Base-by-base conservation (phyloP, 2,888 invertebrate species). In the Lepas anatifera region DNA sequence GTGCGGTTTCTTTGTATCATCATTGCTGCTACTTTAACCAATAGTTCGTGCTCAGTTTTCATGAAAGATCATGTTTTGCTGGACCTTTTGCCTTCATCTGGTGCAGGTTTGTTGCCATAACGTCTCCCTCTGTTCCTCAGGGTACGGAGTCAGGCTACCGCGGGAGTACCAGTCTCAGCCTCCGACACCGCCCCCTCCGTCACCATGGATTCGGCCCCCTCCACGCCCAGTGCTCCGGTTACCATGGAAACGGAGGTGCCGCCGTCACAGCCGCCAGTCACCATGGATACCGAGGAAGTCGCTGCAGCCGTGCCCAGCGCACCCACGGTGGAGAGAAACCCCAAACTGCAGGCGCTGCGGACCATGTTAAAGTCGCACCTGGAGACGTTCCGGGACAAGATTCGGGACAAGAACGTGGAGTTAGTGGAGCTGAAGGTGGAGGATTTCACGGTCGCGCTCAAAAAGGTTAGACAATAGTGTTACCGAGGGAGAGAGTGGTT, bases 361-460 rank as follows among this genome's bases (percentile, higher is more conserved):
- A 35, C 58, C 18, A 32, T 22, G 58, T 25, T 58, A 8, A 32
- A 35, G 35, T 16, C 32, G 1, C 58, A 58, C 6, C 58, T 58
- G 22, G 58, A 58, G 58, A 58, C 58, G 18, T 58, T 58, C 58
- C 58, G 35, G 7, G 58, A 58, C 22, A 58, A 58, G 58, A 32
- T 58, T 2, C 32, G 35, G 0, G 35, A 58, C 16, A 3, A 22
- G 35, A 8, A 4, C 22, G 35, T 35, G 10, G 58, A 58, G 58
- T 35, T 58, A 22, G 58, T 58, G 35, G 58, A 58, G 58, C 35
- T 58, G 35, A 18, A 18, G 3, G 22, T 3, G 1, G 35, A 35
- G 32, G 58, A 58, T 7, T 58, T 58, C 35, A 25, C 32, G 7
- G 58, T 35, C 7, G 58, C 32, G 7, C 58, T 58, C 18, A 58